A percentile compares a stretch with the other conserved stretches of the same genome.
These are phyloP conservation scores for Caenorhabditis tropicalis DNA, from an alignment of 1,140 invertebrate genomes.

Conservation along the genomic window DNA sequence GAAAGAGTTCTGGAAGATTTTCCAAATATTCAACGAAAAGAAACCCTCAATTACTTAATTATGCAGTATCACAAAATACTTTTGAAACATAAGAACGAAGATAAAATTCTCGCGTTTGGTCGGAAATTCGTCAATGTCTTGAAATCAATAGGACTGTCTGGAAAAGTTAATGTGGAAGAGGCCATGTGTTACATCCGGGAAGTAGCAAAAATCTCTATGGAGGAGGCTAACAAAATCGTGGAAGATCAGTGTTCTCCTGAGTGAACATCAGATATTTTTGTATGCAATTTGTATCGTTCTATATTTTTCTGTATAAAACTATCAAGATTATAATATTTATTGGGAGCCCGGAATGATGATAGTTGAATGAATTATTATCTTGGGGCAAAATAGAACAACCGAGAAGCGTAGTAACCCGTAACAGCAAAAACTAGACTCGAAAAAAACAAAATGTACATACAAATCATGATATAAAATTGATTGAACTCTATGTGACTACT, in stretches of 20 bases:
- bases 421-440: not conserved
- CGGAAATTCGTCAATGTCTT: not conserved
- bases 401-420: not conserved
- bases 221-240: not conserved
- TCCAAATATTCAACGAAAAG: not conserved
- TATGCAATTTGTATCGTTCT: too few relatives aligned
- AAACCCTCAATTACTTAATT: not conserved
- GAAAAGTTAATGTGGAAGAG: not conserved
- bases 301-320: too few relatives aligned
- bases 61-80: slow-evolving; percentile 14
- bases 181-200: slow-evolving; percentile 8
- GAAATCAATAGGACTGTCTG: not conserved
- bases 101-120: not conserved
- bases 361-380: too few relatives aligned
- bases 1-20: not conserved
- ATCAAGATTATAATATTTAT: too few relatives aligned
- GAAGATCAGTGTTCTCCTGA: not conserved
- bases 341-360: too few relatives aligned
- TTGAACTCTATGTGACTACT: not conserved
- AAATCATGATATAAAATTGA: not conserved
- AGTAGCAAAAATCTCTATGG: slow-evolving; percentile 2
- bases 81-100: not conserved
- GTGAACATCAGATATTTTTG: not conserved
- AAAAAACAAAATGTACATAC: not conserved
- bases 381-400: not conserved